Evolutionary conservation across 2,113 vertebrate genomes (phyloP).

Genomic region (Cercopithecus mona): DNA sequence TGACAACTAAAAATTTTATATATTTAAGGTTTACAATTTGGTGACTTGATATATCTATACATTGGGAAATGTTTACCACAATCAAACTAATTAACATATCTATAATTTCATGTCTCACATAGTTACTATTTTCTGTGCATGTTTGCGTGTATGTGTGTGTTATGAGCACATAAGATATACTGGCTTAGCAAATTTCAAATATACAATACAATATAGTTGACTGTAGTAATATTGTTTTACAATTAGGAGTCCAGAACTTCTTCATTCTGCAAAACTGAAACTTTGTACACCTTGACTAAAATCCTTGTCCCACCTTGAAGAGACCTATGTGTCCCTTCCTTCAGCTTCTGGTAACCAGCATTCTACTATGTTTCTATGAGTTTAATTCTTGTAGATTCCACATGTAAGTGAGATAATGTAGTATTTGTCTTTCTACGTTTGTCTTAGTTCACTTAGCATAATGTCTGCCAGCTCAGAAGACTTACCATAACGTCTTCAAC

Average conservation of each 20-base stretch:
- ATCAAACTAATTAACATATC: too few species aligned
- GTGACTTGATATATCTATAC: not conserved
- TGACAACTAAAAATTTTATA: not conserved
- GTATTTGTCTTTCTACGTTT: not conserved
- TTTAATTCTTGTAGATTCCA: not conserved
- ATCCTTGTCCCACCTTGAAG: too few species aligned
- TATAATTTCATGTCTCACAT: too few species aligned
- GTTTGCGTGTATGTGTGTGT: not conserved
- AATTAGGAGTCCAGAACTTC: not conserved
- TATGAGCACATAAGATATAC: not conserved
- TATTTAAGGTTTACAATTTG: not conserved
- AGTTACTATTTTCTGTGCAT: not conserved
- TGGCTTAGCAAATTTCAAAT: not conserved
- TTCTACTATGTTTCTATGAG: not conserved
- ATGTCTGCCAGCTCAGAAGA: not conserved
- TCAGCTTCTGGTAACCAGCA: not conserved
- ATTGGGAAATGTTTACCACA: too few species aligned
- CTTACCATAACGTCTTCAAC: not conserved
- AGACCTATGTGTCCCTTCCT: rapidly evolving
- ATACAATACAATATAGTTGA: not conserved
- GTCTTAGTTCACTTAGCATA: not conserved
- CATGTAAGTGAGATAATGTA: not conserved
- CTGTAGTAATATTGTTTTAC: not conserved
- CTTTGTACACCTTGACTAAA: not conserved
- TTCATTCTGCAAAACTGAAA: not conserved